Conservation (phyloP, 2,113 vertebrate species). For the Otolemur garnettii region DNA sequence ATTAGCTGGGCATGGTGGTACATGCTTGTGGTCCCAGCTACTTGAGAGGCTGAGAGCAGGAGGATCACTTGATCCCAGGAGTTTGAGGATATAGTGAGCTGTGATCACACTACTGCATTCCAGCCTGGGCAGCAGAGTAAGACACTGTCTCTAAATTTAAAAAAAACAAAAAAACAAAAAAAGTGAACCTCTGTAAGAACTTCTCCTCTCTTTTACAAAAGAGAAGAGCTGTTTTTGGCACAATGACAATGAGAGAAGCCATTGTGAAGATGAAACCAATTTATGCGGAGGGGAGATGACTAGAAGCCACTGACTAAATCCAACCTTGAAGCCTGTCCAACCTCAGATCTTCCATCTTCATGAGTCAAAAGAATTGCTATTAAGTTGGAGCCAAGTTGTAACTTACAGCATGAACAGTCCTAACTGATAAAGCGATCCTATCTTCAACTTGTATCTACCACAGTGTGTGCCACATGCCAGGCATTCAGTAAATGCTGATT, state of each 20-base stretch:
- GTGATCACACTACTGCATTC: no score
- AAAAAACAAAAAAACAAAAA: no score
- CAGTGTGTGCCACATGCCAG: not conserved
- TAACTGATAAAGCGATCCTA: not conserved
- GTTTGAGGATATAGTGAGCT: no score
- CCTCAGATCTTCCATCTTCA: not conserved
- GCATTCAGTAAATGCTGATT: not conserved
- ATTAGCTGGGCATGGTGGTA: no score
- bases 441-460: not conserved
- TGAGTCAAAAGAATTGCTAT: not conserved
- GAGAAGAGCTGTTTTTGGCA: not conserved
- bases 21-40: no score
- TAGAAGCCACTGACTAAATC: not conserved
- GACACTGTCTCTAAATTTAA: no score
- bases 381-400: not conserved
- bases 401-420: not conserved
- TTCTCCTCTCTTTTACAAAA: not conserved
- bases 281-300: not conserved
- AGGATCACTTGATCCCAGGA: no score
- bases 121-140: no score
- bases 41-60: no score
- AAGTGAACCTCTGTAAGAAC: not conserved
- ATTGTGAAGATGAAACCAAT: not conserved
- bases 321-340: not conserved
- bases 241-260: not conserved